Conservation (phyloP, 2,797 vertebrate species). For the Malurus splendens region DNA sequence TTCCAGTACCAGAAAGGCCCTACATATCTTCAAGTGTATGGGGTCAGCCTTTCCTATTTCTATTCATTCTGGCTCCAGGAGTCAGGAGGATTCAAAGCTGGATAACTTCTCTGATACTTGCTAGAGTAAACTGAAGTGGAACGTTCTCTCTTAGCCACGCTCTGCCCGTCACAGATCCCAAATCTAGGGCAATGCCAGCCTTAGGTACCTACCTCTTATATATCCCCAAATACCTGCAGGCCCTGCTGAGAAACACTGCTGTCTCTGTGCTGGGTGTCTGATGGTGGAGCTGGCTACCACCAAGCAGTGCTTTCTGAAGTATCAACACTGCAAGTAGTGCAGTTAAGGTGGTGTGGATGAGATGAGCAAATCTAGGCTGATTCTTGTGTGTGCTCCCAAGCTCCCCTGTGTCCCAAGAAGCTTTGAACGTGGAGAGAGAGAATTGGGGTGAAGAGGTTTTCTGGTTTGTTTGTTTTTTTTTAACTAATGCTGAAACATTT, state of each 20-base stretch:
- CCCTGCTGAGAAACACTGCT: neutral
- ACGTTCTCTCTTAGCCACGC: accelerated
- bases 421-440: neutral
- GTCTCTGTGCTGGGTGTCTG: neutral
- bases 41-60: neutral
- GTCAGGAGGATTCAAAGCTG: neutral
- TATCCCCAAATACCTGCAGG: neutral
- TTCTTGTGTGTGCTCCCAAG: neutral
- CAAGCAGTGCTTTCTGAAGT: neutral
- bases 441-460: neutral
- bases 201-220: neutral
- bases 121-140: neutral
- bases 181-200: neutral
- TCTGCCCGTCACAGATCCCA: neutral
- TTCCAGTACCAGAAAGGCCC: neutral
- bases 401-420: neutral
- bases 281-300: neutral
- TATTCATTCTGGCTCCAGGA: neutral
- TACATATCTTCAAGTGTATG: neutral
- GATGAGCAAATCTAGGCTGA: neutral
- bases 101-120: neutral
- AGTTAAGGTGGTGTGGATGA: neutral
- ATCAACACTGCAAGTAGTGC: neutral
- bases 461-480: neutral
- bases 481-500: neutral